Base-by-base conservation (phyloP, 1,140 invertebrate genomes). In the Colletes latitarsis region DNA sequence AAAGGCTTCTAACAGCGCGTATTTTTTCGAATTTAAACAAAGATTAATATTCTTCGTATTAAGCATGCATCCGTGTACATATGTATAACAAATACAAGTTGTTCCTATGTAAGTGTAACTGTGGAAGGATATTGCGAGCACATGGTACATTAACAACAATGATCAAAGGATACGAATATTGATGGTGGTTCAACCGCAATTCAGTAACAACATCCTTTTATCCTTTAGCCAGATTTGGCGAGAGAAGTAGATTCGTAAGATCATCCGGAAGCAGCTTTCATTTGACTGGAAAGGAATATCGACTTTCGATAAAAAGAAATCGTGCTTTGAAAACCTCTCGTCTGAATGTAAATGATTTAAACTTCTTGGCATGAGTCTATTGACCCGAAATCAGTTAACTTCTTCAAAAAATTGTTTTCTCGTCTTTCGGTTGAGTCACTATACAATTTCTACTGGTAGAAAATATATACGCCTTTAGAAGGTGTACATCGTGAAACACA, bases 221-320 rank as follows among this genome's bases (percentile, higher is more conserved):
- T 55, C 82, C 66, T 64, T 64, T 41, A 78, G 55, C 53, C 72
- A 70, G 81, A 87, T 81, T 82, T 64, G 62, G 52, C 76, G 62
- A 81, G 58, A 81, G 83, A 87, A 86, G 81, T 81, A 77, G 80
- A 86, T 86, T 70, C 81, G 17, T 57, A 62, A 71, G 83, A 80
- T 66, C 21, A 39, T 43, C 60, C 79, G n/a, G 60, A 74, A 88
- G 86, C 80, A 85, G 85, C 83, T 87, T 88, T 83, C 84, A 66
- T 69, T 55, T 81, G 74, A 60, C 76, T 77, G 82, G 82, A 78
- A 90, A 62, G 85, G 85, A 88, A 89, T 89, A 90, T 90, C 85
- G 87, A 82, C 87, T 88, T 89, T 74, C 89, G 87, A 90, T 90
- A 88, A 86, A 82, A 89, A 85, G 87, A 88, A 88, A 89, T 88